Evolutionary conservation across 2,888 invertebrate species (phyloP).

Genomic region (Caenorhabditis macrosperma): DNA sequence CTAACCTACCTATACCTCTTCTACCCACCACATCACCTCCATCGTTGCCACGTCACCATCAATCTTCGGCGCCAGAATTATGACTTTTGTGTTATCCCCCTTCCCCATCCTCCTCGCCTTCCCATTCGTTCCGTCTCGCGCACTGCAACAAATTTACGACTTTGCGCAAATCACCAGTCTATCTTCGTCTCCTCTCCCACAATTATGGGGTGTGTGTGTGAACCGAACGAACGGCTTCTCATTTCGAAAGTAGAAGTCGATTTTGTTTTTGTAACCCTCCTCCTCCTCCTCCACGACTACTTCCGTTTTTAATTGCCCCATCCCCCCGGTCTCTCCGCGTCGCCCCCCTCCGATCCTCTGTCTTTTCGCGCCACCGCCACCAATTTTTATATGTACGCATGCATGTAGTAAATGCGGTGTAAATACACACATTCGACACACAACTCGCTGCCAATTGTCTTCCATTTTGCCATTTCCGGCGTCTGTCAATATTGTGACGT

Average conservation of each 20-base stretch:
- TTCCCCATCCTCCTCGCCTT: background rate
- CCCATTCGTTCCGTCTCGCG: background rate
- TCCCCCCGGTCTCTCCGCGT: background rate
- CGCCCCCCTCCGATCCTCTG: background rate
- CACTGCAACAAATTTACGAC: conserved; percentile 47
- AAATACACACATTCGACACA: background rate
- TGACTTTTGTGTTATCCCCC: conserved; percentile 11
- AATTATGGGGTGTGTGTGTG: conserved; percentile 8
- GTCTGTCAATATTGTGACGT: conserved; percentile 12
- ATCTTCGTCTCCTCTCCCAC: conserved; percentile 22
- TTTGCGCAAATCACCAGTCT: conserved; percentile 41
- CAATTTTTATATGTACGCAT: conserved; percentile 34
- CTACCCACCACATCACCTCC: background rate
- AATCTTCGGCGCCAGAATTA: conserved; percentile 37
- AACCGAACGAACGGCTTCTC: background rate
- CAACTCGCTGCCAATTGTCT: background rate
- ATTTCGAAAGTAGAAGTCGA: background rate
- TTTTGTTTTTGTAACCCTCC: conserved; percentile 1
- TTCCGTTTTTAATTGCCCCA: conserved; percentile 36
- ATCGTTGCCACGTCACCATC: conserved; percentile 19
- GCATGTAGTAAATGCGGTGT: conserved; percentile 41
- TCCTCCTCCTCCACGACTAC: background rate
- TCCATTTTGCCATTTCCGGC: background rate
- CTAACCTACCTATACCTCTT: background rate
- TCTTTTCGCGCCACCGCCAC: conserved; percentile 2